Base-by-base conservation (phyloP, 2,113 vertebrate genomes). In the Notarius quadriscutis region DNA sequence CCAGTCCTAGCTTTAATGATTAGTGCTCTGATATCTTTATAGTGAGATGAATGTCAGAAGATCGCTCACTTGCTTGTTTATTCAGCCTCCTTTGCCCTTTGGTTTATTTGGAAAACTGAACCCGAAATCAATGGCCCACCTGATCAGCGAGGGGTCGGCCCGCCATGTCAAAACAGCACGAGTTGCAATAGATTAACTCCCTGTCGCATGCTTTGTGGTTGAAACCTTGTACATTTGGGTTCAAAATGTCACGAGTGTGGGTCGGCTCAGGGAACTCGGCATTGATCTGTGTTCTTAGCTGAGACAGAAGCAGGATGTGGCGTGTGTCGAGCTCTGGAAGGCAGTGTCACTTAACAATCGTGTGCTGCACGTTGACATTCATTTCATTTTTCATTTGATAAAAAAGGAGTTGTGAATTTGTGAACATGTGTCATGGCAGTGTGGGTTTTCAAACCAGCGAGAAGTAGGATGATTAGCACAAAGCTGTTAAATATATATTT, bases 251-350 rank as follows among this genome's bases (percentile, higher is more conserved):
- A 84, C 50, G 86, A 86, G 80, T 84, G 48, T 82, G 75, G 84
- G 81, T 83, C 58, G 48, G 86, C 25, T 62, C 78, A 79, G 82
- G 84, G 74, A 85, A 91, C 89, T 67, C 81, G n/a, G 81, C 85
- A 94, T 90, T 92, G 91, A 94, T 93, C 90, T 89, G 88, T 87
- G 89, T 89, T 92, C 92, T 88, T 80, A 91, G 83, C 81, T 58
- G 41, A 74, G 57, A 83, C 81, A 41, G 25, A 60, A 9, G 41
- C 58, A 58, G 58, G 69, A 79, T 57, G 15, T 34, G 67, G 50
- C 25, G 50, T 86, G 62, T 80, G 75, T 80, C 84, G 63, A 86
- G 27, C 48, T 20, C 27, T 30, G 11, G 27, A 41, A 57, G 48
- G 18, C 60, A 12, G 48, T 30, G 69, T 71, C 65, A 7, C 67